A percentile compares a stretch with the other conserved stretches of the same genome.
phyloP scores from a whole-genome alignment of 2,888 invertebrate genomes.

The Erpobdella octoculata region DNA sequence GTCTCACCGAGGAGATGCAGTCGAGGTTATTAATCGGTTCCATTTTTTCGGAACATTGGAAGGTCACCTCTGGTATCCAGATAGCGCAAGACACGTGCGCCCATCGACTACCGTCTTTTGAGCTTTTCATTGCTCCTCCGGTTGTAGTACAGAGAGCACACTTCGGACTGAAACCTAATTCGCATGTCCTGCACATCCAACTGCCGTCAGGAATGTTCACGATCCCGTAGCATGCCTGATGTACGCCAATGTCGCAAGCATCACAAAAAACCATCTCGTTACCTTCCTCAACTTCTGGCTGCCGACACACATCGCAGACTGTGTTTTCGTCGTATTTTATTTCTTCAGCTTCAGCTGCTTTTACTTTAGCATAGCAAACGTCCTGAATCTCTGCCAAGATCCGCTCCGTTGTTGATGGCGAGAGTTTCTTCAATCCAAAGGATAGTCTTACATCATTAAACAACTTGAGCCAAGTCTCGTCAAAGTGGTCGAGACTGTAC shows the following conservation, averaged over 20 bases:
- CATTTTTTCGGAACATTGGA: constrained; percentile 94
- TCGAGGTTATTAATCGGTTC: constrained; percentile 97
- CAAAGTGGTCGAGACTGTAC: constrained; percentile 87
- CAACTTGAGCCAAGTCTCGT: constrained; percentile 78
- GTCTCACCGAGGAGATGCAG: constrained; percentile 69
- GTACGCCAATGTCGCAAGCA: constrained; percentile 96
- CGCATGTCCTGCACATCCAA: constrained; percentile 91
- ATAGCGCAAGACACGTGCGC: constrained; percentile 89
- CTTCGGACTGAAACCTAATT: constrained; percentile 68
- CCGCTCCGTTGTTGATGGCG: constrained; percentile 79
- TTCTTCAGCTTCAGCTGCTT: constrained; percentile 59
- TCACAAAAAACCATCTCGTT: constrained; percentile 70
- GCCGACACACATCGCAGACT: constrained; percentile 91
- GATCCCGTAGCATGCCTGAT: constrained; percentile 82
- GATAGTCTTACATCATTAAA: constrained; percentile 79
- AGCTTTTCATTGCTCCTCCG: constrained; percentile 96
- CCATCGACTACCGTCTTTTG: constrained; percentile 88
- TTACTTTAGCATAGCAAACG: constrained; percentile 53
- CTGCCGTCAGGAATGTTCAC: constrained; percentile 83
- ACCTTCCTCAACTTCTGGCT: constrained; percentile 35
- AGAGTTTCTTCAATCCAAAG: constrained; percentile 57
- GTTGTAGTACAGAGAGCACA: constrained; percentile 93
- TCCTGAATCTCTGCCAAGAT: constrained; percentile 84
- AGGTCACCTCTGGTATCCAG: constrained; percentile 62
- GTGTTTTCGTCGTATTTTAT: constrained; percentile 97